Evolutionary conservation across 2,888 invertebrate species (phyloP).

Genomic region (Dasysyrphus tricinctus): DNA sequence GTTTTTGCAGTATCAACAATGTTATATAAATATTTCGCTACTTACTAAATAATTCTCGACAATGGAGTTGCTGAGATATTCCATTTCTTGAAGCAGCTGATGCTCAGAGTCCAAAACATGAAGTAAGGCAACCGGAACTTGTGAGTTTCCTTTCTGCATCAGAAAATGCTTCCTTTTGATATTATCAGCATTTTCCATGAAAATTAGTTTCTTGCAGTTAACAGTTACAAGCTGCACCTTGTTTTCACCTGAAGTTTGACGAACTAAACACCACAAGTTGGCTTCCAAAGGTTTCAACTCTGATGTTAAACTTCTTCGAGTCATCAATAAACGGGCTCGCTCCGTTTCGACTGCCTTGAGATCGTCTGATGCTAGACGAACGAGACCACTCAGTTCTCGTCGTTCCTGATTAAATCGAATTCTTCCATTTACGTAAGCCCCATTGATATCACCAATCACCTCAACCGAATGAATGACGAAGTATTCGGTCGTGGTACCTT

Average conservation of each 20-base stretch:
- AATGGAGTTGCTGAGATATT: background rate
- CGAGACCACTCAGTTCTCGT: conserved; percentile 76
- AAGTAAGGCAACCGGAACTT: conserved; percentile 13
- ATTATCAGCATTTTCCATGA: conserved; percentile 13
- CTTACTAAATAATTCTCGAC: conserved; percentile 14
- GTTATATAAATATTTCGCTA: background rate
- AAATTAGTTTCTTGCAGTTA: conserved; percentile 23
- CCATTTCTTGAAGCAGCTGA: conserved; percentile 28
- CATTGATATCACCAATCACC: conserved; percentile 76
- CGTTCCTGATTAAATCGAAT: conserved; percentile 77
- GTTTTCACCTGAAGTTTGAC: conserved; percentile 19
- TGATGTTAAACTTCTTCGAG: background rate
- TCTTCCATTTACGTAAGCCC: conserved; percentile 77
- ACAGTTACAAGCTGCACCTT: background rate
- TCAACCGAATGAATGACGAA: conserved; percentile 79
- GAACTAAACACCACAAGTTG: conserved; percentile 36
- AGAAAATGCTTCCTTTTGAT: conserved; percentile 32
- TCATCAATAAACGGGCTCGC: background rate
- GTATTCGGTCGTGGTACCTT: conserved; percentile 69
- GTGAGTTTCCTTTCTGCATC: conserved; percentile 14
- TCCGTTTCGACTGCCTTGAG: conserved; percentile 19
- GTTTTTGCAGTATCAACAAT: too few species aligned
- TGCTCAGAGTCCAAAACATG: conserved; percentile 34
- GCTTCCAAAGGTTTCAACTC: conserved; percentile 1
- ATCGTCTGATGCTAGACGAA: conserved; percentile 79